phyloP scores from a whole-genome alignment of 2,888 invertebrate species.

The Hydroisotoma schaefferi region DNA sequence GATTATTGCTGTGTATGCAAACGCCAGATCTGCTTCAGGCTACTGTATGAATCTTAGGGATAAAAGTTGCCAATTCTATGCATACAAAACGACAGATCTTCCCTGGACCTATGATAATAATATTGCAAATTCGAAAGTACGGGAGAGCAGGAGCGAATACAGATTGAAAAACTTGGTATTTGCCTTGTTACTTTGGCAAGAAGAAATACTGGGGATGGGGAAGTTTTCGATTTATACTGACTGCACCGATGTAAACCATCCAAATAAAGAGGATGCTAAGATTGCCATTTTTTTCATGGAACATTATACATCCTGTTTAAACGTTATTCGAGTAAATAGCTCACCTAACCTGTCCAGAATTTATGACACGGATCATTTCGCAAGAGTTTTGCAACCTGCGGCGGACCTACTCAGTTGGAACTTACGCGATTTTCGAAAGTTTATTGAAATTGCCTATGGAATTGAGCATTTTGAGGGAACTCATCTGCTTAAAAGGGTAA shows the following conservation, averaged over 20 bases:
- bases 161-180: constrained; percentile 19
- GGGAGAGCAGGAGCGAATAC: not conserved
- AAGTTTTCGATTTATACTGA: constrained; percentile 9
- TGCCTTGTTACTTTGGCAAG: constrained; percentile 16
- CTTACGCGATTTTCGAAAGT: constrained; percentile 1
- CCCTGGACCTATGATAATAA: no score
- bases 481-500: not conserved
- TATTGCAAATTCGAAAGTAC: no score
- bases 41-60: constrained; percentile 9
- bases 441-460: constrained; percentile 4
- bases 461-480: constrained; percentile 1
- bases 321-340: constrained; percentile 12
- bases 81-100: not conserved
- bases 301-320: constrained; percentile 9
- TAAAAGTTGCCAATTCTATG: constrained; percentile 5
- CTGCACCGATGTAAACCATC: constrained; percentile 2
- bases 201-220: constrained; percentile 5
- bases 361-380: not conserved
- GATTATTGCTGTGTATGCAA: constrained; percentile 13
- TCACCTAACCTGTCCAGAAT: not conserved
- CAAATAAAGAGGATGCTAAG: not conserved
- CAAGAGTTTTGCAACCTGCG: constrained; percentile 11
- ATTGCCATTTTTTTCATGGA: constrained; percentile 8
- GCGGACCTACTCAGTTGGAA: constrained; percentile 4
- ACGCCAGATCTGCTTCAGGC: not conserved